Percentiles rank a stretch among this genome's conserved stretches.
Evolutionary conservation across 2,797 vertebrate genomes (phyloP).

Genomic region (Neopelma chrysocephalum): DNA sequence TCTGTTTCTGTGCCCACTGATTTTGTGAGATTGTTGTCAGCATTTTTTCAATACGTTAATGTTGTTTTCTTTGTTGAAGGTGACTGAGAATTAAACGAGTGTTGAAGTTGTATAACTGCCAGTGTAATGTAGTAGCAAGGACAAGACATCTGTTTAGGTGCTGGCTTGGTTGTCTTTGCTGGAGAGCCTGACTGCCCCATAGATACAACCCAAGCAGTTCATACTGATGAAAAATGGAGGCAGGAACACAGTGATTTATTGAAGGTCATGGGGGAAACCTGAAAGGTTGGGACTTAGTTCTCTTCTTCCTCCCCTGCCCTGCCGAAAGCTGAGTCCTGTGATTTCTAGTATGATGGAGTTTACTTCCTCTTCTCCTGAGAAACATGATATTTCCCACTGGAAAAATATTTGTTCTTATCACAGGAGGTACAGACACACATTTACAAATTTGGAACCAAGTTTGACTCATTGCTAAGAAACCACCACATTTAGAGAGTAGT

Average conservation of each 20-base stretch:
- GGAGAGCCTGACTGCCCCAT: not conserved
- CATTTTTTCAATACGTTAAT: not conserved
- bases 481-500: not conserved
- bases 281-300: not conserved
- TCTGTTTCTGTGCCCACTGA: not conserved
- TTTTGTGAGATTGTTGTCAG: not conserved
- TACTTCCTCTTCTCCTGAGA: not conserved
- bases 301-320: not conserved
- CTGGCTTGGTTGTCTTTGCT: not conserved
- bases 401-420: not conserved
- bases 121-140: not conserved
- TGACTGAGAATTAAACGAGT: not conserved
- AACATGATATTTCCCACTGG: not conserved
- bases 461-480: not conserved
- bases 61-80: not conserved
- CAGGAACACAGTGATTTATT: not conserved
- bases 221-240: not conserved
- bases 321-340: not conserved
- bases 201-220: not conserved
- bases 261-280: not conserved
- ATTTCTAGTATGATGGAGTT: not conserved
- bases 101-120: not conserved
- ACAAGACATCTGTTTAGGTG: not conserved
- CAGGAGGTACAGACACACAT: not conserved
- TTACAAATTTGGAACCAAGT: not conserved